Percentiles rank a stretch among this genome's conserved stretches.
phyloP scores from a whole-genome alignment of 2,888 invertebrate species.

The Cantharis lateralis region DNA sequence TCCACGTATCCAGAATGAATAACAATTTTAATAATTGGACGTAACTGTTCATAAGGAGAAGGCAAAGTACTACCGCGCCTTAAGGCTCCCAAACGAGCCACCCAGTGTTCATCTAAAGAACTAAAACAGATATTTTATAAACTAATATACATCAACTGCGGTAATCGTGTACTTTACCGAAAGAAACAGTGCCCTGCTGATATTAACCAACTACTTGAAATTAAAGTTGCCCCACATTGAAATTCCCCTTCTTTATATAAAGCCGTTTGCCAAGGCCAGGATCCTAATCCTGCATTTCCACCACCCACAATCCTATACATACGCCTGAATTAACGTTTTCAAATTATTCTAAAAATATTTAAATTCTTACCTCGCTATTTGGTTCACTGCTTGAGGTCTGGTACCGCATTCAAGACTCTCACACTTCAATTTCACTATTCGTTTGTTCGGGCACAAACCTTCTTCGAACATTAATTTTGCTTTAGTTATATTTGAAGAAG shows the following conservation, averaged over 20 bases:
- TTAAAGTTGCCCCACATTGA: conserved; percentile 79
- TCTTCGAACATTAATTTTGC: conserved; percentile 69
- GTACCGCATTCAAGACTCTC: conserved; percentile 72
- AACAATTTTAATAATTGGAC: conserved; percentile 67
- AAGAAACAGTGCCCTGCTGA: conserved; percentile 84
- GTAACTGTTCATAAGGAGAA: conserved; percentile 75
- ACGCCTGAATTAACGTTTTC: conserved; percentile 41
- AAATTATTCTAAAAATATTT: background rate
- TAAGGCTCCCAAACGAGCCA: conserved; percentile 76
- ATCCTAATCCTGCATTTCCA: conserved; percentile 73
- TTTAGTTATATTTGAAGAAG: conserved; percentile 60
- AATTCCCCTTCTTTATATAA: conserved; percentile 83
- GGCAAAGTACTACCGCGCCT: conserved; percentile 73
- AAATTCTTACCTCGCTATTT: conserved; percentile 67
- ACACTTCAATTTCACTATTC: conserved; percentile 71
- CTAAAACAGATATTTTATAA: conserved; percentile 52
- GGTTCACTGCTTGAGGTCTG: conserved; percentile 66
- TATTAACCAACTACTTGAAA: conserved; percentile 73
- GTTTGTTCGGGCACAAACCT: conserved; percentile 64
- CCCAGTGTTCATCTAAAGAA: conserved; percentile 77
- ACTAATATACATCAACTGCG: background rate
- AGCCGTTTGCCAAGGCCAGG: conserved; percentile 89
- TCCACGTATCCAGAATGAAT: conserved; percentile 77
- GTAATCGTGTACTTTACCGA: conserved; percentile 63
- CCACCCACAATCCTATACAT: conserved; percentile 79